These are phyloP conservation scores for Cephus rjabovi DNA, from an alignment of 2,888 invertebrate genomes.

Conservation along the genomic window DNA sequence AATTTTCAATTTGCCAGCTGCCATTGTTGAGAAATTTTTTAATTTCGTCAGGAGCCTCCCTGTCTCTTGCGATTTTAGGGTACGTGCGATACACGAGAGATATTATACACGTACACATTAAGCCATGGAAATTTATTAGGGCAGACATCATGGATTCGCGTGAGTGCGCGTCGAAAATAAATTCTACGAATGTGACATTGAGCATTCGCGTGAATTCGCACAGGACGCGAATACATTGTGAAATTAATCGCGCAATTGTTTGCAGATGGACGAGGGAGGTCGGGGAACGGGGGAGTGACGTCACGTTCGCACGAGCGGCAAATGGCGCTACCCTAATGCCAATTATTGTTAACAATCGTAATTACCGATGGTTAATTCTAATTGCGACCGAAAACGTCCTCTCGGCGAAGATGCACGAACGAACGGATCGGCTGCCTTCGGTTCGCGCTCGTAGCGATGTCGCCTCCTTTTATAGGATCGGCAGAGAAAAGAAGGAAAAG, in stretches of 20 bases:
- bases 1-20: conserved; percentile 41
- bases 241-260: conserved; percentile 39
- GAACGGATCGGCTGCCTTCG: background rate
- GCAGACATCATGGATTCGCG: too few species aligned
- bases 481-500: too few species aligned
- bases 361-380: conserved; percentile 51
- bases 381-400: conserved; percentile 41
- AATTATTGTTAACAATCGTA: conserved; percentile 54
- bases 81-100: background rate
- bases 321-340: conserved; percentile 42
- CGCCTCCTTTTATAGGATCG: background rate
- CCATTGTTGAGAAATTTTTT: conserved; percentile 19
- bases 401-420: background rate
- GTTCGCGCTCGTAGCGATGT: background rate
- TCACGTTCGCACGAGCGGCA: conserved; percentile 28
- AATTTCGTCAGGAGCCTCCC: conserved; percentile 20
- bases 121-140: too few species aligned
- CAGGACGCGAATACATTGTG: background rate
- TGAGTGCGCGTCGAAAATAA: too few species aligned
- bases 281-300: conserved; percentile 25
- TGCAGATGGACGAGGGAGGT: background rate
- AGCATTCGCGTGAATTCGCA: too few species aligned
- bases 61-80: too few species aligned
- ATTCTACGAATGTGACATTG: too few species aligned
- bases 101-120: background rate